A percentile compares a stretch with the other conserved stretches of the same genome.
phyloP scores from a whole-genome alignment of 2,888 invertebrate species.

The Poecilus cupreus region DNA sequence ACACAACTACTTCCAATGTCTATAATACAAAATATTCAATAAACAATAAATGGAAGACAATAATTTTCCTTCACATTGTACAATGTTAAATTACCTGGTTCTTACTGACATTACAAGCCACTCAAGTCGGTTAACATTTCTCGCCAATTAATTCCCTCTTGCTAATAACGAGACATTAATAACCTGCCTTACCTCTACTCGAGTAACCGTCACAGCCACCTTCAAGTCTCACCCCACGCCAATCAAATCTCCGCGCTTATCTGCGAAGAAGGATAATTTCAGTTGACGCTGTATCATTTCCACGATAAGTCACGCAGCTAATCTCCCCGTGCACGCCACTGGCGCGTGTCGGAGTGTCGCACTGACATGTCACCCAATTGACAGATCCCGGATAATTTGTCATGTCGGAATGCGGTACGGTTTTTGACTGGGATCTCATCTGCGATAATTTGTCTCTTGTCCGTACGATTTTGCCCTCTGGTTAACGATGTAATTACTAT shows the following conservation, averaged over 20 bases:
- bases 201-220: neutral
- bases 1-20: too few relatives aligned
- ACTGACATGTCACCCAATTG: conserved; percentile 33
- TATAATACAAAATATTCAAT: too few relatives aligned
- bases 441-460: conserved; percentile 50
- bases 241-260: neutral
- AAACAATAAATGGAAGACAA: too few relatives aligned
- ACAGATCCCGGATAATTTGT: conserved; percentile 55
- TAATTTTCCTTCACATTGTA: too few relatives aligned
- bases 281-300: conserved; percentile 20
- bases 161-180: conserved; percentile 33
- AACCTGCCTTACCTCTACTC: neutral
- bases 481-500: conserved; percentile 50
- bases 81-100: neutral
- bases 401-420: conserved; percentile 33
- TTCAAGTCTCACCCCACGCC: neutral
- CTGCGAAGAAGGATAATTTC: conserved; percentile 9
- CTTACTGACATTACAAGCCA: neutral
- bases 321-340: conserved; percentile 4
- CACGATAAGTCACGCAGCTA: conserved; percentile 11
- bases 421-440: conserved; percentile 47
- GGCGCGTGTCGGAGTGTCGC: neutral
- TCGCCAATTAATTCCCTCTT: conserved; percentile 7
- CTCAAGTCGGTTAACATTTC: conserved; percentile 1
- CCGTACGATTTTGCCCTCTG: conserved; percentile 31